These are phyloP conservation scores for Oreocharis arfaki DNA, from an alignment of 2,113 vertebrate species.

Conservation along the genomic window DNA sequence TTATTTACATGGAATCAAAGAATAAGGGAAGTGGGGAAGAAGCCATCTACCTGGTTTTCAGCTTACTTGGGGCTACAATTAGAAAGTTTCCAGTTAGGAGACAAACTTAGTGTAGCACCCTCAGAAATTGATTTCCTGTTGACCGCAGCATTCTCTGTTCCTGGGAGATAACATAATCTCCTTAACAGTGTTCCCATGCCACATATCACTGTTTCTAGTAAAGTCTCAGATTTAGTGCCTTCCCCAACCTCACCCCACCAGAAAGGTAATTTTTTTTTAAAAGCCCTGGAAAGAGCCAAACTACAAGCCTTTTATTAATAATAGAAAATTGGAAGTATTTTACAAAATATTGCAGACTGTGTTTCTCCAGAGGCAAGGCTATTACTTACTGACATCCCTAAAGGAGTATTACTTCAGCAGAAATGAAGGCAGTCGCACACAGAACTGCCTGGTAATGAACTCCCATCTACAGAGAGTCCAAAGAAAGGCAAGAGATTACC, in stretches of 20 bases:
- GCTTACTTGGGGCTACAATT: background rate
- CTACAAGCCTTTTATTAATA: background rate
- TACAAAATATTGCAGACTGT: background rate
- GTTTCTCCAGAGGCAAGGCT: background rate
- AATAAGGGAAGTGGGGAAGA: background rate
- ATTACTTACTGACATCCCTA: background rate
- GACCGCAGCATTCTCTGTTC: background rate
- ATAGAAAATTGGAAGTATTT: background rate
- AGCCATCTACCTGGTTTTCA: background rate
- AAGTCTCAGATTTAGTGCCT: background rate
- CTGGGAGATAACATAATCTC: conserved; percentile 33
- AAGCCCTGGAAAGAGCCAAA: background rate
- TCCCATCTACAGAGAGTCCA: background rate
- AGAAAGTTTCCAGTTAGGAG: conserved; percentile 29
- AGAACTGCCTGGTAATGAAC: background rate
- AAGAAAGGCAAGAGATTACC: conserved; percentile 2
- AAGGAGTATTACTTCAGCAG: background rate
- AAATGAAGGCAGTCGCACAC: background rate
- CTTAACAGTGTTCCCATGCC: background rate
- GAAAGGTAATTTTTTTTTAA: background rate
- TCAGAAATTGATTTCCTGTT: conserved; percentile 18
- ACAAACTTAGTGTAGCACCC: conserved; percentile 8
- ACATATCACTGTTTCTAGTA: background rate
- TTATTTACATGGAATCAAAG: background rate
- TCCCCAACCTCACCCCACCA: background rate